These are phyloP conservation scores for Drosophila parthenogenetica DNA, from an alignment of 2,888 invertebrate species.

Conservation along the genomic window DNA sequence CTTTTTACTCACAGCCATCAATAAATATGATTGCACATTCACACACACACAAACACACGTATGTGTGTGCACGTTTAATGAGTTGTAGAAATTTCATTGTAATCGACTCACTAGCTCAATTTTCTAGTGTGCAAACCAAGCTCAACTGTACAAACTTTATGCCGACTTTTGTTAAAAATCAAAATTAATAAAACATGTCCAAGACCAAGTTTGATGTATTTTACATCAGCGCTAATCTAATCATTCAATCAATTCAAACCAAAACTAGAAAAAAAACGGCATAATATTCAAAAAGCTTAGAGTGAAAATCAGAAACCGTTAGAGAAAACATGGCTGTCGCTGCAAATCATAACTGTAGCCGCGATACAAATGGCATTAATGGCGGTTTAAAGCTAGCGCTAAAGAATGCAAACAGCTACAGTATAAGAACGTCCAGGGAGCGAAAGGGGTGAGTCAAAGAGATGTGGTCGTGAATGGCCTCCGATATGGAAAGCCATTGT, in stretches of 20 bases:
- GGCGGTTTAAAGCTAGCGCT: conserved; percentile 11
- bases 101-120: conserved; percentile 5
- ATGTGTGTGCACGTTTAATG: conserved; percentile 6
- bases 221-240: neutral
- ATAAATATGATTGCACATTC: neutral
- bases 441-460: conserved; percentile 17
- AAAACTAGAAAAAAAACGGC: neutral
- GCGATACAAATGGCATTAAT: neutral
- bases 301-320: conserved; percentile 5
- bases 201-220: neutral
- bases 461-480: conserved; percentile 47
- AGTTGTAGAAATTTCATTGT: conserved; percentile 6
- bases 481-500: conserved; percentile 78
- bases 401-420: conserved; percentile 1
- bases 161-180: neutral
- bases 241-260: conserved; percentile 3
- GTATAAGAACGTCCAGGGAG: neutral
- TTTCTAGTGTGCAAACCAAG: neutral
- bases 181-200: too few relatives aligned
- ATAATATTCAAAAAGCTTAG: neutral
- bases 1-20: conserved; percentile 2
- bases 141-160: conserved; percentile 18
- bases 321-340: conserved; percentile 7
- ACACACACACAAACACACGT: neutral
- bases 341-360: conserved; percentile 11